Evolutionary conservation across 2,797 vertebrate species (phyloP).

Genomic region (Lerista edwardsae): DNA sequence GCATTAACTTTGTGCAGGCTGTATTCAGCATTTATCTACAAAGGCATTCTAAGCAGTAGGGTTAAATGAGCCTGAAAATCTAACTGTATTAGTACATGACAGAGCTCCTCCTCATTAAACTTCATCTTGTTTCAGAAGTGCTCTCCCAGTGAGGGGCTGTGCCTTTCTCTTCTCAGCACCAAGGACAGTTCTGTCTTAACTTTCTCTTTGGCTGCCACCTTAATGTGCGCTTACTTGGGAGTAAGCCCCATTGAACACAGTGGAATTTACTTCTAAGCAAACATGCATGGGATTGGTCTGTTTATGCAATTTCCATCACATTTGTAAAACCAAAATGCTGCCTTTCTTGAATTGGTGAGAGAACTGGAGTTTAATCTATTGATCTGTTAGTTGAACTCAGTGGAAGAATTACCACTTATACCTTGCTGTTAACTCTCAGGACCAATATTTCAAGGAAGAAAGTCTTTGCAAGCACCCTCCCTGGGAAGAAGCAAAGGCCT

Average conservation of each 20-base stretch:
- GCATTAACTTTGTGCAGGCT: neutral
- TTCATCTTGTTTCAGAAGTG: neutral
- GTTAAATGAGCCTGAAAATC: constrained; percentile 20
- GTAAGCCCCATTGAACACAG: no score
- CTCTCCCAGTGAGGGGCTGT: neutral
- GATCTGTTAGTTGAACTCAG: neutral
- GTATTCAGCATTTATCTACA: neutral
- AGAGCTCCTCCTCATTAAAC: constrained; percentile 17
- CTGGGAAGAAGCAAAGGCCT: neutral
- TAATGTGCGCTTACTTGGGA: no score
- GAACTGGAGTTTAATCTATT: neutral
- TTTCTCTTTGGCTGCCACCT: neutral
- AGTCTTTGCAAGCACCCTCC: neutral
- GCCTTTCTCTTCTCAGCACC: constrained; percentile 4
- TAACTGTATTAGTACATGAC: neutral
- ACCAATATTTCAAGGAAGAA: neutral
- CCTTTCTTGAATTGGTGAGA: neutral
- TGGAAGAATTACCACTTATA: neutral
- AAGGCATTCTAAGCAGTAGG: neutral
- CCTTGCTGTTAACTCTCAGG: neutral
- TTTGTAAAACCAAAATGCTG: neutral
- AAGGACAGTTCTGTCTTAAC: neutral
- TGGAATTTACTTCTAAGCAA: no score
- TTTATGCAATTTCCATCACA: neutral
- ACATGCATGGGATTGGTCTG: neutral